Base-by-base conservation (phyloP, 1,140 invertebrate species). In the Campoletis sonorensis region DNA sequence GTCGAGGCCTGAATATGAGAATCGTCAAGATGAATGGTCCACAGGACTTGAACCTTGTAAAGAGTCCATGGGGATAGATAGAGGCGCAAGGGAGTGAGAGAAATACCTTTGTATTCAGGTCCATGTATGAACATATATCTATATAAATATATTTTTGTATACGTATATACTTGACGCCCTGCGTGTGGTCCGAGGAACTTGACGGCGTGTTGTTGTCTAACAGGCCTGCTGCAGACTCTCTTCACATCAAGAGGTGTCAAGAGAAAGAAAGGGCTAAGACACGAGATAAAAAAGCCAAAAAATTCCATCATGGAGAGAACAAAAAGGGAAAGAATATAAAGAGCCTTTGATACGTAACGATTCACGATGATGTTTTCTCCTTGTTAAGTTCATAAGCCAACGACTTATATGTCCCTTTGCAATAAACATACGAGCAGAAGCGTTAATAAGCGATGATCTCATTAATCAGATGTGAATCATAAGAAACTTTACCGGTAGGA, bases 151-250 rank as follows among this genome's bases (percentile, higher is more conserved):
- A n/a, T n/a, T n/a, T n/a, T n/a, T n/a, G n/a, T 77, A 21, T 61
- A 37, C 45, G 49, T 49, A 30, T 54, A 7, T 18, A 33, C 30
- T n/a, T 37, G 27, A 23, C 82, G 81, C 68, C 84, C 80, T 79
- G 88, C 88, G 90, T 90, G 91, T 91, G 90, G 90, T 91, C 90
- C 89, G 87, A 21, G n/a, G 18, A 58, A 33, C 58, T 27, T 51
- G 70, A 79, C 79, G 1, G 64, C 58, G 27, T 83, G 78, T 27
- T 73, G 70, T 27, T 30, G 26, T 27, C 68, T 37, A 37, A 30
- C 45, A 75, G 72, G 72, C 72, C 72, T 75, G 72, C 80, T 79
- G 75, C 27, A 79, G 54, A 73, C 79, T 75, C 64, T 81, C 77
- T 51, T 77, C 58, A 16, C 10, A 76, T 76, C 67, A 81, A 79